Base-by-base conservation (phyloP, 2,888 invertebrate genomes). In the Dasysyrphus albostriatus region DNA sequence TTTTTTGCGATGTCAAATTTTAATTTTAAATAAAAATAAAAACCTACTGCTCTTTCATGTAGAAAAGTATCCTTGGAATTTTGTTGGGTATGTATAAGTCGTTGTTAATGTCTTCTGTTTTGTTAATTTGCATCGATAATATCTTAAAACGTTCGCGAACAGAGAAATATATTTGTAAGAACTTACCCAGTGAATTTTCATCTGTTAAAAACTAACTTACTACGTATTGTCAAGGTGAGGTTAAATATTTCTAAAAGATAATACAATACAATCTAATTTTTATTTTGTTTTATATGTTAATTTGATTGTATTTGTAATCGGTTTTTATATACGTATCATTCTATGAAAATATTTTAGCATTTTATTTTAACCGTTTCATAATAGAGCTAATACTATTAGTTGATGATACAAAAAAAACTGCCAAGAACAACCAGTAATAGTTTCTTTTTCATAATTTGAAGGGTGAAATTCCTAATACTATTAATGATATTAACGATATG, bases 1-100 rank as follows among this genome's bases (percentile, higher is more conserved):
- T 89, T 88, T 88, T 88, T 89, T 88, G 89, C 90, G 91, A 92
- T 91, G 91, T 91, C 90, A 91, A 91, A 91, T 91, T 89, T 89
- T 56, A 73, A 79, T 87, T 78, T 59, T 59, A 42, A 65, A 63
- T 69, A 69, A 24, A 10, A 59, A 54, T 67, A 44, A 39, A 51
- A 44, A 54, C 7, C 42, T 58, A 61, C 29, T 44, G 42, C 47
- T 76, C 10, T 5, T 69, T 56, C 3, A 56, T 69, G 44, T 24
- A 58, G 44, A 59, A 54, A 32, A 47, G 61, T 37, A 63, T 44
- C 63, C 8, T 29, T 65, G 5, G 29, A 44, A 44, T 19, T 47
- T 67, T 32, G 12, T 32, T 19, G 32, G 29, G 16, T 12, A 34
- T 34, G 19, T 34, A 14, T 16, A 51, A 49, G 37, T 69, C 34